Base-by-base conservation (phyloP, 2,113 vertebrate genomes). In the Lamprotornis superbus region DNA sequence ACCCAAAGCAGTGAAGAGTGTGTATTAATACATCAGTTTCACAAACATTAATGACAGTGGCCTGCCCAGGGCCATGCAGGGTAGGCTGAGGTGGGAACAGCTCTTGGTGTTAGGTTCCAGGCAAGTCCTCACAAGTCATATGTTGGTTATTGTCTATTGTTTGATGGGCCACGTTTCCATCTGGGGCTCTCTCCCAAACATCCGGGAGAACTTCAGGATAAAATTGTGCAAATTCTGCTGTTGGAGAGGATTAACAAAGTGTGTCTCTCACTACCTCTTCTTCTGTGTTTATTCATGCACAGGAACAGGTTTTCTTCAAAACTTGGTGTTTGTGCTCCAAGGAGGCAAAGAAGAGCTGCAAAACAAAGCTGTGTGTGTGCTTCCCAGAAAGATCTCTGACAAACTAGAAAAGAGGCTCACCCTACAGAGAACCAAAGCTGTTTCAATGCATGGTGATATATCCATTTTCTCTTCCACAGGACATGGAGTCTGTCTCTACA, bases 91-190 rank as follows among this genome's bases (percentile, higher is more conserved):
- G 31, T 28, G 64, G 64, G 49, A 71, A 2, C 19, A 77, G 28
- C 30, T 78, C 50, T 31, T n/a, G 55, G 11, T 0, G 0, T 73
- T 35, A 2, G 14, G 9, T 30, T 84, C 57, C 10, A 42, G 74
- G 17, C 16, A 63, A 39, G 30, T 12, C 31, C 52, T 80, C 3
- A 1, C 15, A 37, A 68, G 28, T 14, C 0, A 1, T 4, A 4
- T 35, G 10, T 27, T 82, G 22, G 23, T 67, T 94, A 30, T 30
- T 52, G 52, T 23, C 37, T 39, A 39, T 39, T 57, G 3, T 71
- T 47, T 57, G 33, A 52, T 60, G 17, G 37, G 14, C 27, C 30
- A 31, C 2, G 1, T 44, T 0, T 1, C 31, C 56, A 33, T 28
- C 15, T 56, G 28, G 39, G 23, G 10, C 30, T 87, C 15, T n/a